Percentiles rank a stretch among this genome's conserved stretches.
phyloP scores from a whole-genome alignment of 2,888 invertebrate species.

The Ommatoiulus sabulosus region DNA sequence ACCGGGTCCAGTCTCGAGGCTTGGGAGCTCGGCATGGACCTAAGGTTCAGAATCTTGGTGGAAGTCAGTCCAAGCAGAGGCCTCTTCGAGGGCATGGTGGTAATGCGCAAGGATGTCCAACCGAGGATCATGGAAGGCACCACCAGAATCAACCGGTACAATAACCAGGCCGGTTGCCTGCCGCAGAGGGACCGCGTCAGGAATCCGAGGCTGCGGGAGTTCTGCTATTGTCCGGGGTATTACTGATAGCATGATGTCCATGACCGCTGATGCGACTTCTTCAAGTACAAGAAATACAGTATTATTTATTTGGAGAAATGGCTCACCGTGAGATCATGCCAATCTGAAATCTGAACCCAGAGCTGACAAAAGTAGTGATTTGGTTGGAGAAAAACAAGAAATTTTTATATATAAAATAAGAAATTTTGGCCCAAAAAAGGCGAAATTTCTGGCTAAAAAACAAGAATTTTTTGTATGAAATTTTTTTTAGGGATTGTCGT shows the following conservation, averaged over 20 bases:
- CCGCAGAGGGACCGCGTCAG: neutral
- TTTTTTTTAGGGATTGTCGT: no score
- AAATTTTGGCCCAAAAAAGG: no score
- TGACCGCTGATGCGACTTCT: no score
- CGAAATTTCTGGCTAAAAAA: no score
- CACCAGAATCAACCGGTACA: slow-evolving; percentile 68
- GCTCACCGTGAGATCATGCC: no score
- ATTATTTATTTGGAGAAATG: no score
- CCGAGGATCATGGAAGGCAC: slow-evolving; percentile 75
- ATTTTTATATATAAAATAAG: no score
- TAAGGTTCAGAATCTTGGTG: slow-evolving; percentile 69
- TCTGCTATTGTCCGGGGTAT: neutral
- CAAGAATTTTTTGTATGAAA: no score
- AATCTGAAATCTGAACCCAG: no score
- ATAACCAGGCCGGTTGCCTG: slow-evolving; percentile 66
- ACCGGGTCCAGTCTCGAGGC: neutral
- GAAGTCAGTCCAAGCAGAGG: slow-evolving; percentile 77
- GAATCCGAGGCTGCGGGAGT: neutral
- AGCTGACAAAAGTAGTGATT: no score
- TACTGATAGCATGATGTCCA: neutral
- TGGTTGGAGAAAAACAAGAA: no score
- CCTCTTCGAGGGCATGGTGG: slow-evolving; percentile 83
- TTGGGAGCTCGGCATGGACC: neutral
- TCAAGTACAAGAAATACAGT: neutral
- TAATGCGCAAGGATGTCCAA: slow-evolving; percentile 67